Percentiles rank a stretch among this genome's conserved stretches.
phyloP scores from a whole-genome alignment of 2,797 vertebrate species.

The Labroides dimidiatus region DNA sequence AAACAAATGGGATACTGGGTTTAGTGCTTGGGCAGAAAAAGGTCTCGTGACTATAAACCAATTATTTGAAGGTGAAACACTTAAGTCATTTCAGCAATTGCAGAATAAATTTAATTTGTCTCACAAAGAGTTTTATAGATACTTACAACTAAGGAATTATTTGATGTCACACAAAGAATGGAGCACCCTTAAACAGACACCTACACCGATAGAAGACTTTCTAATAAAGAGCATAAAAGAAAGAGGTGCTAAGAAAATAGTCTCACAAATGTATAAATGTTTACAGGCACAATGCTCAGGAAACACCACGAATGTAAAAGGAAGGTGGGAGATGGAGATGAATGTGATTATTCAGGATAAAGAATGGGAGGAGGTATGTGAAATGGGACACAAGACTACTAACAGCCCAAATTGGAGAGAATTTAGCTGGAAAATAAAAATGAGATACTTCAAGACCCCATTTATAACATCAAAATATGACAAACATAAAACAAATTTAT shows the following conservation, averaged over 20 bases:
- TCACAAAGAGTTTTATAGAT: background rate
- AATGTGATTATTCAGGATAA: too few relatives aligned
- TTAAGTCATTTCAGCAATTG: background rate
- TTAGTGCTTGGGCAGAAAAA: background rate
- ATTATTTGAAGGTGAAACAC: background rate
- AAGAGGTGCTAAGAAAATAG: background rate
- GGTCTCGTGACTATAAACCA: too few relatives aligned
- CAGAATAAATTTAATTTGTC: background rate
- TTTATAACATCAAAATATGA: too few relatives aligned
- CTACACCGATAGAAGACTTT: background rate
- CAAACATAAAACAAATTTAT: too few relatives aligned
- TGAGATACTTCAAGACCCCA: too few relatives aligned
- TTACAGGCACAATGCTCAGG: background rate
- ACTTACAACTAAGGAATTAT: background rate
- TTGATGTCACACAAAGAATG: background rate
- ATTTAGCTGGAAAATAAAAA: too few relatives aligned
- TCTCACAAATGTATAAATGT: background rate
- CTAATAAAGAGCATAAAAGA: background rate
- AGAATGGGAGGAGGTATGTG: too few relatives aligned
- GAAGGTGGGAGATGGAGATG: too few relatives aligned
- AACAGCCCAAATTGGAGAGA: too few relatives aligned
- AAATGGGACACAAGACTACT: too few relatives aligned
- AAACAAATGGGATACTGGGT: background rate
- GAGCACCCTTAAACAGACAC: background rate
- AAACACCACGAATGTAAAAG: too few relatives aligned